Base-by-base conservation (phyloP, 2,888 invertebrate genomes). In the Mythimna pallens region DNA sequence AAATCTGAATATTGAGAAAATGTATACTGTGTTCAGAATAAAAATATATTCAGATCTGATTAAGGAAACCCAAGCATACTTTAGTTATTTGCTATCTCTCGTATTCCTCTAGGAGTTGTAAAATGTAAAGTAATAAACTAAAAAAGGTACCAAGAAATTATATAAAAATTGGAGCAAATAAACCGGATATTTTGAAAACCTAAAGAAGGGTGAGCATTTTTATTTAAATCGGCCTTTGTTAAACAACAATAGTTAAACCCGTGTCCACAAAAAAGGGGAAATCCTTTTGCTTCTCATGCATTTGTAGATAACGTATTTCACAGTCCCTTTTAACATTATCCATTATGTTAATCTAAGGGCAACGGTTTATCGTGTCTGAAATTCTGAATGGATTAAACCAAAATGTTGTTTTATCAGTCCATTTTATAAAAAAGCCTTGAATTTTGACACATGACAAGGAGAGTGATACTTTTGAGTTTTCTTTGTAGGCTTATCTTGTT, bases 341-440 rank as follows among this genome's bases (percentile, higher is more conserved):
- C 93, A 92, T 92, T 93, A 93, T 93, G 93, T 91, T 93, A 93
- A 94, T 94, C 92, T 92, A 87, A 91, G 92, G 93, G 91, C 91
- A 90, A 89, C 89, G 90, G 89, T 92, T 93, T 92, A 92, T 92
- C 93, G 86, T 89, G 86, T 91, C 91, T 90, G 89, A 93, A 93
- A 65, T 77, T 77, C 65, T 65, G 47, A 77, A 72, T 89, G 92
- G 91, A 93, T 92, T 93, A 93, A 82, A 89, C 86, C 84, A 83
- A 82, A 92, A 90, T 90, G 88, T 90, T 90, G 86, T 87, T 90
- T 90, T 89, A 89, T 91, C 87, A 89, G 73, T 79, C 65, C 74
- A 73, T 85, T 83, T 88, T 84, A 83, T 84, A 80, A 83, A 79
- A 88, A 87, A 88, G 80, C 78, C 73, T 85, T 78, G 74, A 79